phyloP scores from a whole-genome alignment of 2,113 vertebrate species.

The Ia io region DNA sequence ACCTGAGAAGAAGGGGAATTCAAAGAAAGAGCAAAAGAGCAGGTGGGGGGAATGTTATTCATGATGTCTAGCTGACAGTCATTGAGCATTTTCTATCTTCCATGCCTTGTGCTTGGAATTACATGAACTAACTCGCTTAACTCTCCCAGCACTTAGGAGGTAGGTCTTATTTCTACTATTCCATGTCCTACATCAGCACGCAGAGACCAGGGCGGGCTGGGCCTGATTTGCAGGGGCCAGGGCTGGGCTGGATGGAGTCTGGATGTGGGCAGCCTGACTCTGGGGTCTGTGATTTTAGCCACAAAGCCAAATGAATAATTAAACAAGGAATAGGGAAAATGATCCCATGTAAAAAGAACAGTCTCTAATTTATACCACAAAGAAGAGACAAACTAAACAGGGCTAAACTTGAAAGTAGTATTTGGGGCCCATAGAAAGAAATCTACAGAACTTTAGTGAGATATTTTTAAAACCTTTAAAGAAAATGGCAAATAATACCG shows the following conservation, averaged over 20 bases:
- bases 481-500: not conserved
- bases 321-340: not conserved
- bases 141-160: too few relatives aligned
- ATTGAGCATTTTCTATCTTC: not conserved
- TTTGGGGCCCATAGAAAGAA: not conserved
- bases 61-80: not conserved
- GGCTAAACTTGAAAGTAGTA: not conserved
- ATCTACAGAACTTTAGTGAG: not conserved
- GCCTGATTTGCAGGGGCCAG: too few relatives aligned
- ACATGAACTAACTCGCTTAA: not conserved
- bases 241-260: not conserved
- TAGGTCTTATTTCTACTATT: too few relatives aligned
- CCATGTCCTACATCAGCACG: not conserved
- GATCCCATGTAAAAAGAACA: not conserved
- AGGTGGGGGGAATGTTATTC: too few relatives aligned
- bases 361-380: not conserved
- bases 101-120: not conserved
- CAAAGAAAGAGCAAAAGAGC: not conserved
- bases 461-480: not conserved
- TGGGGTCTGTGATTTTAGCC: not conserved
- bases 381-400: not conserved
- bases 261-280: rapidly evolving
- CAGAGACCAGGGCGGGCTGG: not conserved
- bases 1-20: not conserved
- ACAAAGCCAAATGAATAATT: not conserved